These are phyloP conservation scores for Meloidogyne exigua DNA, from an alignment of 1,140 invertebrate genomes.

Conservation along the genomic window DNA sequence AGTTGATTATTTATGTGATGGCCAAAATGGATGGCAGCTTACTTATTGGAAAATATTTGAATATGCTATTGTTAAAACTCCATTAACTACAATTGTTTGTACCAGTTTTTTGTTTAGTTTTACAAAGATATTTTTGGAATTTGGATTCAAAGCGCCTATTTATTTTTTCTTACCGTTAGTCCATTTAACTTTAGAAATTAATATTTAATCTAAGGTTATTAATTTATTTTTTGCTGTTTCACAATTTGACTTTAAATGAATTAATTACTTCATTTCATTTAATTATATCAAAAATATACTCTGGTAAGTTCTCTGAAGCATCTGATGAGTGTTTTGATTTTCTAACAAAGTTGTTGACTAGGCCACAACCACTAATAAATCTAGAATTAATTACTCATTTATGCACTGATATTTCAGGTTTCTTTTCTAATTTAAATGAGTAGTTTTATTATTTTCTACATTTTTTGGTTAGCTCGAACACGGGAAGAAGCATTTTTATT, in stretches of 20 bases:
- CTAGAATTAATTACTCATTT: slow-evolving; percentile 17
- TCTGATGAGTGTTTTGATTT: neutral
- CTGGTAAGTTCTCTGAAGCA: neutral
- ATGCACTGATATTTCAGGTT: slow-evolving; percentile 24
- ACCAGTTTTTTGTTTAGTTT: slow-evolving; percentile 70
- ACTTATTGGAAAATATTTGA: slow-evolving; percentile 48
- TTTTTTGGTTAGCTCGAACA: slow-evolving; percentile 8
- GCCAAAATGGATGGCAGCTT: slow-evolving; percentile 32
- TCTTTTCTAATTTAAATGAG: slow-evolving; percentile 10
- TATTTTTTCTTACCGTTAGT: slow-evolving; percentile 87
- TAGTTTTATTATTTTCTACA: slow-evolving; percentile 5
- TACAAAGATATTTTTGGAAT: slow-evolving; percentile 73
- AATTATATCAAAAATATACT: neutral
- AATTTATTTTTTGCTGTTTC: neutral
- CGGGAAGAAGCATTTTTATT: slow-evolving; percentile 34
- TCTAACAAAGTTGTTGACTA: neutral
- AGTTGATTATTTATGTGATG: slow-evolving; percentile 20
- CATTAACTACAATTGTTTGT: slow-evolving; percentile 54
- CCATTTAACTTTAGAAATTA: neutral
- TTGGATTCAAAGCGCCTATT: slow-evolving; percentile 75
- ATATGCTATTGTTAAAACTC: slow-evolving; percentile 62
- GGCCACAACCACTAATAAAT: neutral
- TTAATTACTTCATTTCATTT: neutral
- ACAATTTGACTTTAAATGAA: neutral
- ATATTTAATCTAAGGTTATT: neutral